Base-by-base conservation (phyloP, 2,888 invertebrate genomes). In the Hedychridium roseum region DNA sequence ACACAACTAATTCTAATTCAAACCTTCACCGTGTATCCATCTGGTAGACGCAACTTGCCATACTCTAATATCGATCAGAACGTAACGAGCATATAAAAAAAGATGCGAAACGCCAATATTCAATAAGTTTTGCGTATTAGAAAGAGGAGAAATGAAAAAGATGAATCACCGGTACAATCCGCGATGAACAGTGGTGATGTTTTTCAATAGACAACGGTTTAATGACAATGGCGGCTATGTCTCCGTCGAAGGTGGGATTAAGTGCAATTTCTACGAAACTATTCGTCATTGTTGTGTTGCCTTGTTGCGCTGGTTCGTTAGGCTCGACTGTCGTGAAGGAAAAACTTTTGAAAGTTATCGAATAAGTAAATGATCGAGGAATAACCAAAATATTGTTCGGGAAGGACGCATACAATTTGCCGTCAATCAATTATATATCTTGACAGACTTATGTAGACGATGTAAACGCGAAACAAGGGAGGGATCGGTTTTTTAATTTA, bases 171-270 rank as follows among this genome's bases (percentile, higher is more conserved):
- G 23, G 45, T 50, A 47, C 37, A 36, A 38, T 41, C 16, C 45
- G 54, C 43, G 46, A 68, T 68, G 65, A 68, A 58, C 66, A 59
- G 66, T 65, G 74, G 70, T 74, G 74, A 74, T 75, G 69, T 74
- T 71, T 71, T 64, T 64, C 67, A 59, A 64, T 66, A 68, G 64
- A 68, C 55, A 68, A 62, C 66, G 60, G 68, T 71, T 68, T 73
- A 72, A 81, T 80, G 83, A 85, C 84, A 85, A 88, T 88, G 88
- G 86, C 88, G 82, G 85, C 86, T 82, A 84, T 87, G 85, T 88
- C 88, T 79, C 88, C 88, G 81, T 88, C 88, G 77, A 86, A 88
- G 85, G 88, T 88, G 80, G 82, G 85, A 82, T 60, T 15, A 38
- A 35, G 18, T 14, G 12, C 26, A 35, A 20, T 36, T 31, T 28